phyloP scores from a whole-genome alignment of 2,113 vertebrate species.

The Podocnemis expansa region DNA sequence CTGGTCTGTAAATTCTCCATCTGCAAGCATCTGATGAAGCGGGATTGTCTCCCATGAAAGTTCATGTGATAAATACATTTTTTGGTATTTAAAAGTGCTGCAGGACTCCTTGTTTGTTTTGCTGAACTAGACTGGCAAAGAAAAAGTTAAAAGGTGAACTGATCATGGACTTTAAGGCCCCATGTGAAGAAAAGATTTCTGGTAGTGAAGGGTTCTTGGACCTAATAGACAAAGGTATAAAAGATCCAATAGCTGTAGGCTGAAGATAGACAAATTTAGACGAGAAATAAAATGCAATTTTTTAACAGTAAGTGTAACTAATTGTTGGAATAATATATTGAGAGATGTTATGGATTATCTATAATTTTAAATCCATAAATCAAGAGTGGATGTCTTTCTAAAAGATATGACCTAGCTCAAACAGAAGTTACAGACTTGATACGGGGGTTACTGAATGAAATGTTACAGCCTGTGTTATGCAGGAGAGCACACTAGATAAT shows the following conservation, averaged over 20 bases:
- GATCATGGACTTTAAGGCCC: not conserved
- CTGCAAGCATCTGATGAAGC: too few species aligned
- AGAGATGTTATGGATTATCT: not conserved
- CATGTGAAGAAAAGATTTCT: not conserved
- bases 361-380: not conserved
- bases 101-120: too few species aligned
- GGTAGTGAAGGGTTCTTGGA: not conserved
- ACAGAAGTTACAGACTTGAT: not conserved
- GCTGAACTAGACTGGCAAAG: not conserved
- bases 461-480: not conserved
- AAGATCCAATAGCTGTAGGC: not conserved
- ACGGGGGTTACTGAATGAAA: not conserved
- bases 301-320: not conserved
- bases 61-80: too few species aligned
- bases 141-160: not conserved
- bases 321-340: not conserved
- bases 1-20: too few species aligned
- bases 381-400: not conserved
- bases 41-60: too few species aligned
- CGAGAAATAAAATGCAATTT: not conserved
- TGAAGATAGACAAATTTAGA: not conserved
- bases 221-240: not conserved
- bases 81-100: too few species aligned
- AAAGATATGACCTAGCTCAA: not conserved
- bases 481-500: not conserved